Evolutionary conservation across 2,888 invertebrate species (phyloP), one percentile per base, ranked within the genome.

Genomic region (Melitaea athalia): DNA sequence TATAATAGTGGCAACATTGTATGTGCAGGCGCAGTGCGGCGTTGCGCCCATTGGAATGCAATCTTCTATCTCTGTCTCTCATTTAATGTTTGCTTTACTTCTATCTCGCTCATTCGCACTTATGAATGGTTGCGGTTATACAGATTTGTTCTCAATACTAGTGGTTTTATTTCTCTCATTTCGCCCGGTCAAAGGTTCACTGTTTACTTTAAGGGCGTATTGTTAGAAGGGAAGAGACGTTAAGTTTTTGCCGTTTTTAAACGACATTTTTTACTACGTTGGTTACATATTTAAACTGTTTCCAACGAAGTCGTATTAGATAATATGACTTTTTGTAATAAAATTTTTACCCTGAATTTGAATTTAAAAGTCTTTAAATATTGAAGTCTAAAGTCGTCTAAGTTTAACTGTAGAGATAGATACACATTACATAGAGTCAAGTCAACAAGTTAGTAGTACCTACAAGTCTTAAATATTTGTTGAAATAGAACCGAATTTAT

Each of bases 1-100:
- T 33, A 57, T 17, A 45, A 61, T 69, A 63, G 3, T 57, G n/a
- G 73, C 77, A 81, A 80, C 70, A 78, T 74, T 66, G 64, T 71
- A 68, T 72, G 75, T 76, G 76, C 76, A 73, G 71, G 76, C 77
- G 78, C 77, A 71, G 65, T 74, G 76, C 73, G 75, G 73, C 80
- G 77, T 80, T 77, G 82, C 78, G 82, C 78, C 80, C 73, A 74
- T 75, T 66, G 90, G 91, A 91, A 92, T 91, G 91, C 92, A 90
- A 90, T 91, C 89, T 89, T 85, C 85, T 87, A 82, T 84, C 91
- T 90, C 90, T 88, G 87, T 90, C 90, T 79, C 80, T 77, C 87
- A 84, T 79, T 82, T 75, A 72, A 64, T 69, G 76, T 73, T 79
- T 91, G 90, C 87, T 85, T 86, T 79, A 76, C 80, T 80, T 80